Conservation (phyloP, 2,113 vertebrate species). For the Cryptotis parvus region DNA sequence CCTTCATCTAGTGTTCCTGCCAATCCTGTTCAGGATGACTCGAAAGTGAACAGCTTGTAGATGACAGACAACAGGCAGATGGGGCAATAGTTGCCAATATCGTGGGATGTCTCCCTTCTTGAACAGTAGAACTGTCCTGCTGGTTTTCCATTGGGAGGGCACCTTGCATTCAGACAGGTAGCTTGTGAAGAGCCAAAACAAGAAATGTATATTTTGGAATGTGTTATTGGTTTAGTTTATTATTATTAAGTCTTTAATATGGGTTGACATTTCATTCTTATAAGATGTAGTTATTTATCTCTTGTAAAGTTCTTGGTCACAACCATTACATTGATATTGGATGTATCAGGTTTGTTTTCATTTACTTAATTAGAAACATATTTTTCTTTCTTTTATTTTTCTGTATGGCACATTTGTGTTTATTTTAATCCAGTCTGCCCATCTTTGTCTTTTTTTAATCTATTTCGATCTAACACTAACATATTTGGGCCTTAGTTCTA, state of each 20-base stretch:
- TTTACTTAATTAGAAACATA: neutral
- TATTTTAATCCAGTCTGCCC: neutral
- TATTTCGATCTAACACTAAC: neutral
- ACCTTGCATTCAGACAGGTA: no score
- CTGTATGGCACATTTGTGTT: neutral
- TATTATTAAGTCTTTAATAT: neutral
- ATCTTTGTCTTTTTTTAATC: slow-evolving; percentile 5
- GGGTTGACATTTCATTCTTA: neutral
- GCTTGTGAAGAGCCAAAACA: no score
- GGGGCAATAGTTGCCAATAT: no score
- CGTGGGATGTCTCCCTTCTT: no score
- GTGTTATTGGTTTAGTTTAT: neutral
- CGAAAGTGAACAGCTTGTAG: no score
- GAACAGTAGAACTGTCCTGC: no score
- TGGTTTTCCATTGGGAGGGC: no score
- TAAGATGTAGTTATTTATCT: neutral
- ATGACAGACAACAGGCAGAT: no score
- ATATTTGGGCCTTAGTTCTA: slow-evolving; percentile 1
- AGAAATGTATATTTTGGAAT: neutral
- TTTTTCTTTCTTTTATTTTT: slow-evolving; percentile 13
- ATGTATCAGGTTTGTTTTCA: neutral
- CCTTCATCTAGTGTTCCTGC: no score
- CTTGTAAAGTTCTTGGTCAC: neutral
- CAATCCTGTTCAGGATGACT: no score
- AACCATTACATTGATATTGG: neutral